These are phyloP conservation scores for Malurus alboscapulatus DNA, from an alignment of 2,113 vertebrate species.

Conservation along the genomic window DNA sequence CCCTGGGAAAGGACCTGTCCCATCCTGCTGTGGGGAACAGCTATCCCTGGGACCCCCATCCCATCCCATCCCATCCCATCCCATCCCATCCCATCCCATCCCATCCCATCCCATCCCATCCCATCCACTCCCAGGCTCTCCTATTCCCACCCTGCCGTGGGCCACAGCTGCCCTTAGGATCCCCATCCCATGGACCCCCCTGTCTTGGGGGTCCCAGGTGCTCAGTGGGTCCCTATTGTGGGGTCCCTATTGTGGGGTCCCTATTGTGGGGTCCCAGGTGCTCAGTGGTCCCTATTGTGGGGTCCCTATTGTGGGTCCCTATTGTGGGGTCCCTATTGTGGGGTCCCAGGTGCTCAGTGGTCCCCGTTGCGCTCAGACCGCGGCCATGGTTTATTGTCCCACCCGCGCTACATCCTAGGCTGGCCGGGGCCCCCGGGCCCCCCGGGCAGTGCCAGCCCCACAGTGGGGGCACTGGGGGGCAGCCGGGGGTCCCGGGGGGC, in stretches of 20 bases:
- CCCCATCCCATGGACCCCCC: not conserved
- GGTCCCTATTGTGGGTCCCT: no score
- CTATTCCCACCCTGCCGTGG: not conserved
- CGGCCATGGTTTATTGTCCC: not conserved
- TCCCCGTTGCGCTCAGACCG: not conserved
- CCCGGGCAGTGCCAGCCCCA: not conserved
- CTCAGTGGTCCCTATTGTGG: no score
- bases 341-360: not conserved
- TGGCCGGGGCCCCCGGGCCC: not conserved
- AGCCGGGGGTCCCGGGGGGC: not conserved
- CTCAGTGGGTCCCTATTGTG: no score
- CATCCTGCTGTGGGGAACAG: fast-evolving
- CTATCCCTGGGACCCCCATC: no score
- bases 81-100: not conserved
- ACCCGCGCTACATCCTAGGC: not conserved
- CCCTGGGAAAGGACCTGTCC: not conserved
- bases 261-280: no score
- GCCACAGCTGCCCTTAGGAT: not conserved
- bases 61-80: not conserved
- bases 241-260: no score
- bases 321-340: no score
- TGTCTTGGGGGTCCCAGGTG: no score
- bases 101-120: not conserved
- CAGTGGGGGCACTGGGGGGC: not conserved
- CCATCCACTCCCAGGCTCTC: not conserved